Evolutionary conservation across 2,888 invertebrate species (phyloP), one percentile per base, ranked within the genome.

Genomic region (Clepsis dumicolana): DNA sequence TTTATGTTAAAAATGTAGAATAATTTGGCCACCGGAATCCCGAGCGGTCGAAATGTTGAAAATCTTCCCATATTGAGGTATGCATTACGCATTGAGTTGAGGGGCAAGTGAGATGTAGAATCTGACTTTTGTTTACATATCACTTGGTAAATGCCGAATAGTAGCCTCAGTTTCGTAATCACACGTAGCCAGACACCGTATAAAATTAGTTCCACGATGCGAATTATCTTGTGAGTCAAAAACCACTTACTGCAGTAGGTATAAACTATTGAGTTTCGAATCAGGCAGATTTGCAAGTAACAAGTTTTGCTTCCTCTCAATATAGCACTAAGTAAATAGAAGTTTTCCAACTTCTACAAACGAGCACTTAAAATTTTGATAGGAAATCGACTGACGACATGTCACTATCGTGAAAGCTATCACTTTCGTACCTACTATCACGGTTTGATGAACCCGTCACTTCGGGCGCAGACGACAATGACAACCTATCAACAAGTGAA

Each of bases 161-260:
- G 16, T n/a, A n/a, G 1, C 44, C 4, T 41, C n/a, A n/a, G 16
- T 18, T 44, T 44, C 71, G 64, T 73, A 77, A 78, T 75, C 67
- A 62, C 67, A 68, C n/a, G 48, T 27, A 59, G 54, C 44, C 62
- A 53, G 60, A 32, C 50, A 53, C 52, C 44, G 48, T 27, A 54
- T 27, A 25, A 53, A 53, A 59, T 64, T 68, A 64, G 63, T 68
- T 63, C 52, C 63, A 44, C 54, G 16, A 38, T 4, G 21, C 67
- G 52, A 68, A 53, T 64, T 63, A 57, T 29, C 52, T 66, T 4
- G 64, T 38, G 38, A 59, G 21, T 18, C 44, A 1, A 44, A 44
- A 44, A 16, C 16, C 2, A 18, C 44, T n/a, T 8, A 14, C 18
- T 16, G 44, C 16, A 44, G 8, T 8, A 14, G n/a, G n/a, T n/a